These are phyloP conservation scores for Aromia moschata DNA, from an alignment of 2,888 invertebrate species.

Conservation along the genomic window DNA sequence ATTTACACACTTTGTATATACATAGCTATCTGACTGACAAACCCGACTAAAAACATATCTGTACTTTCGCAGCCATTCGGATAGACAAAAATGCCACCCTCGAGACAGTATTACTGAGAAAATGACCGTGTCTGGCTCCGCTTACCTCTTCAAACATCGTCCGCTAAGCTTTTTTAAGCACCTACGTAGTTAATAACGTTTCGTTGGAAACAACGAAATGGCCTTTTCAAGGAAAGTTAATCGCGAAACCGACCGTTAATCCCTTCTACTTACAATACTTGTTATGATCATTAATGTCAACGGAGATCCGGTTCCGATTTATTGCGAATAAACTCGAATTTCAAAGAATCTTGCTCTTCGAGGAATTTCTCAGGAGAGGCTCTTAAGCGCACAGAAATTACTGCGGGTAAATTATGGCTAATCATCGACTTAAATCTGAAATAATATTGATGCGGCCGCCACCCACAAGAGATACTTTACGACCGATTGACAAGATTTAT, in stretches of 20 bases:
- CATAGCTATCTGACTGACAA: too few species aligned
- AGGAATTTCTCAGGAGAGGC: conserved; percentile 5
- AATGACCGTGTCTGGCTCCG: too few species aligned
- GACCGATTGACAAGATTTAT: conserved; percentile 22
- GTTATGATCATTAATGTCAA: conserved; percentile 24
- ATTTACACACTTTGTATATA: too few species aligned
- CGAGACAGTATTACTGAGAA: too few species aligned
- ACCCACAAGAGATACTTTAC: conserved; percentile 21
- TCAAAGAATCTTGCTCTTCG: neutral
- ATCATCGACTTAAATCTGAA: conserved; percentile 22
- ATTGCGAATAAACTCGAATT: conserved; percentile 10
- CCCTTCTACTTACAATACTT: conserved; percentile 16
- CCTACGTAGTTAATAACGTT: neutral
- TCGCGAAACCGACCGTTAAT: conserved; percentile 18
- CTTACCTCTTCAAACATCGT: too few species aligned
- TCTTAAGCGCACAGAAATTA: conserved; percentile 16
- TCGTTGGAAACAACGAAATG: conserved; percentile 15
- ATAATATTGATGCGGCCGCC: conserved; percentile 16
- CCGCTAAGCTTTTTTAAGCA: too few species aligned
- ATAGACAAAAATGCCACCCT: too few species aligned
- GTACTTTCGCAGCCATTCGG: too few species aligned
- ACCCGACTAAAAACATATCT: too few species aligned
- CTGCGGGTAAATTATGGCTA: conserved; percentile 11
- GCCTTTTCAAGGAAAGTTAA: conserved; percentile 6
- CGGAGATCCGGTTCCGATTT: conserved; percentile 8